Percentiles rank a stretch among this genome's conserved stretches.
Evolutionary conservation across 2,113 vertebrate species (phyloP).

Genomic region (Malaclemys terrapin): DNA sequence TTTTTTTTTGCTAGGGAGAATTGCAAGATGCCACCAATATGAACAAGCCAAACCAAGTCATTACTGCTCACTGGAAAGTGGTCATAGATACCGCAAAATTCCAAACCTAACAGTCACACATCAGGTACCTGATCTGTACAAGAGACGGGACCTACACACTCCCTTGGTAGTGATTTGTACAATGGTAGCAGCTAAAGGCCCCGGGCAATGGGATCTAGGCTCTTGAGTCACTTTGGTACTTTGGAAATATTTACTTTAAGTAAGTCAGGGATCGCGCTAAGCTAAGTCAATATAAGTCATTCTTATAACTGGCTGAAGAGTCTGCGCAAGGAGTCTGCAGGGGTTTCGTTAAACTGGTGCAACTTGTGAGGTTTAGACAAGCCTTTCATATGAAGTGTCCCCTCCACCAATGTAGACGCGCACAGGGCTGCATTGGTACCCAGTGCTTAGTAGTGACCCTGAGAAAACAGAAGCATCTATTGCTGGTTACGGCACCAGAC

Average conservation of each 20-base stretch:
- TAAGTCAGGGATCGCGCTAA: neutral
- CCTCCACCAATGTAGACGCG: neutral
- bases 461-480: neutral
- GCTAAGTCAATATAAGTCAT: neutral
- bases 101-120: neutral
- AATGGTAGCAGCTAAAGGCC: neutral
- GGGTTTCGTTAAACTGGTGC: neutral
- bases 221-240: neutral
- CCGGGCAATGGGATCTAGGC: neutral
- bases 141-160: neutral
- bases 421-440: neutral
- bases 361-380: neutral
- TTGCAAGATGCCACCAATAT: neutral
- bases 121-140: neutral
- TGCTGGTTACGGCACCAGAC: neutral
- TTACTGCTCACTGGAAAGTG: neutral
- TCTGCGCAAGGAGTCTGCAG: neutral
- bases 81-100: neutral
- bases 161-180: neutral
- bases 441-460: neutral
- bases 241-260: neutral
- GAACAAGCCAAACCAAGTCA: neutral
- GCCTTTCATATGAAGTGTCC: neutral
- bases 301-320: neutral
- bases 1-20: neutral